Evolutionary conservation across 2,113 vertebrate genomes (phyloP).

Genomic region (Jacana jacana): DNA sequence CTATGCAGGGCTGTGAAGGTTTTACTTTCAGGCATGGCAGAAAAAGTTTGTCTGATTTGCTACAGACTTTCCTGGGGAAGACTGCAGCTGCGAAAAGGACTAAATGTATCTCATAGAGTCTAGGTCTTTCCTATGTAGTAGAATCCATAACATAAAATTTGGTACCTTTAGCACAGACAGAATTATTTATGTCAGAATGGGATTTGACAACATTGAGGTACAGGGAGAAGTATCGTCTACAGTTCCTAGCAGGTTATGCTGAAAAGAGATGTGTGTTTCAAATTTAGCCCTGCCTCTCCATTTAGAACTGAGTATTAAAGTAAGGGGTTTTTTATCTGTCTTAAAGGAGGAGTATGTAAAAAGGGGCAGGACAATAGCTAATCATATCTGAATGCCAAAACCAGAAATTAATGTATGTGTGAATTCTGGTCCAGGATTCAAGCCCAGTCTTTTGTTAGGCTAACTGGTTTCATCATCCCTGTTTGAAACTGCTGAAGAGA

Average conservation of each 20-base stretch:
- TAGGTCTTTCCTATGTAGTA: neutral
- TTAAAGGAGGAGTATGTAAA: neutral
- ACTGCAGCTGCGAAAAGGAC: neutral
- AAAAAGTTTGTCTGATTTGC: neutral
- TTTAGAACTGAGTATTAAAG: neutral
- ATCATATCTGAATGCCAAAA: neutral
- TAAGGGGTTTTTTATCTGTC: neutral
- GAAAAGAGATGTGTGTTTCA: neutral
- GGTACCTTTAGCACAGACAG: neutral
- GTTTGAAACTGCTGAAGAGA: neutral
- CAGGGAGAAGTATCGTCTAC: neutral
- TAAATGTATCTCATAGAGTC: neutral
- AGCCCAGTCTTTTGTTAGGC: conserved; percentile 1
- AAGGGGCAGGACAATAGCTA: neutral
- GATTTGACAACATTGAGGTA: neutral
- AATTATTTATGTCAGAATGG: neutral
- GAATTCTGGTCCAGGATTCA: conserved; percentile 9
- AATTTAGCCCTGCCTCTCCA: neutral
- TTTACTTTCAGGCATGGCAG: neutral
- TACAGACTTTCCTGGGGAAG: neutral
- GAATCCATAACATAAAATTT: neutral
- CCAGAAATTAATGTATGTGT: neutral
- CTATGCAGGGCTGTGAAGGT: neutral
- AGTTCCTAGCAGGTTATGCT: neutral
- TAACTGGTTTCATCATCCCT: conserved; percentile 1